Evolutionary conservation across 2,888 invertebrate species (phyloP), one percentile per base, ranked within the genome.

Genomic region (Polyommatus iphigenia): DNA sequence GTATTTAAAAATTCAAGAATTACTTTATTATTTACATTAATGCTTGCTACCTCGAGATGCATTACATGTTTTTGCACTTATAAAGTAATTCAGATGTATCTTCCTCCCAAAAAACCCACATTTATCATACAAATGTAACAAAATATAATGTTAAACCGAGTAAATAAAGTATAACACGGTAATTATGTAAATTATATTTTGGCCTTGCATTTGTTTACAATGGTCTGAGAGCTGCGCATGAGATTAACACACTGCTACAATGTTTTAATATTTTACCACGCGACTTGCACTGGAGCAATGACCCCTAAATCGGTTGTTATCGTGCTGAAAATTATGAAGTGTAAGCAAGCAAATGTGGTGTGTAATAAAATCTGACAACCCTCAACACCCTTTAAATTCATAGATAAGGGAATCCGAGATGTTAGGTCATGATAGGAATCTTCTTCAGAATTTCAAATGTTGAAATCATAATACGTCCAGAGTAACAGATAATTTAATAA

Each of bases 121-220:
- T 54, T 54, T 62, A 62, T 13, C 20, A 13, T 62, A 13, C 3
- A 62, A 24, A 3, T 59, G 59, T 62, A 62, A 24, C 24, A 24
- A 62, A 62, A 62, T 62, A 62, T 3, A 62, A 24, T 10, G 4
- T 24, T 24, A n/a, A 59, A 62, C 24, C 8, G 8, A 62, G 24
- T 62, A 62, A 20, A 4, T 62, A 29, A 29, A 29, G 67, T 67
- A 29, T 67, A 67, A 15, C 29, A 67, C 67, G 18, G 29, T 67
- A 67, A 67, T 67, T 32, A 67, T 67, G 67, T 32, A 67, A 32
- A 67, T 67, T 32, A 15, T 15, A 67, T 67, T 67, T 67, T 67
- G 67, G 67, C 67, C 67, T 67, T 67, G 67, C 18, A 67, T 67
- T 67, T 67, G 67, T 67, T 67, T 67, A 67, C 67, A 67, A 67